Evolutionary conservation across 37 sponge, comb jelly and placozoan genomes (phyloP).

Genomic region (Diacarnus erythraeanus): DNA sequence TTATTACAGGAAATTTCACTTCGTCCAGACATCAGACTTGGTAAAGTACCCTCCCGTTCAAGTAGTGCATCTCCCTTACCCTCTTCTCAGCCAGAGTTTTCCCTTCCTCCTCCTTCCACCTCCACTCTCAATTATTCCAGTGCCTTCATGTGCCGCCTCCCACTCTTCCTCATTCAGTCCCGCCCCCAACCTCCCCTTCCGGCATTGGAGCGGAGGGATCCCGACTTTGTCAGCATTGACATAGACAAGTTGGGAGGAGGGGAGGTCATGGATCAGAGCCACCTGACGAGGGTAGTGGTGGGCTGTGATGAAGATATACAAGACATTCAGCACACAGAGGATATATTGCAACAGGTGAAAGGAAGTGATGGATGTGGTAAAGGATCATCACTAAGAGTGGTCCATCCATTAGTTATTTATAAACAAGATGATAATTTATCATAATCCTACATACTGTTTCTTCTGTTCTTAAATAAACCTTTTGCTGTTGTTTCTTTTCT

Average conservation of each 20-base stretch:
- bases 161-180: constrained; percentile 13
- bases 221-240: background rate
- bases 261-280: constrained; percentile 21
- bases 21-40: constrained; percentile 56
- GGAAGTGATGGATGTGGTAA: background rate
- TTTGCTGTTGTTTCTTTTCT: no score
- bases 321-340: background rate
- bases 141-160: constrained; percentile 38
- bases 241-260: background rate
- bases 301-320: constrained; percentile 17
- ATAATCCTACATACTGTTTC: no score
- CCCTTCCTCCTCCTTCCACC: constrained; percentile 12
- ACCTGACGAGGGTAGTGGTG: constrained; percentile 44
- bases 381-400: background rate
- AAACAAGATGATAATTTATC: no score
- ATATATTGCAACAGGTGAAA: constrained; percentile 23
- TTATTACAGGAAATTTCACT: constrained; percentile 67
- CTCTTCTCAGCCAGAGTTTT: background rate
- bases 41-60: background rate
- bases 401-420: background rate
- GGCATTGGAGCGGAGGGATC: no score
- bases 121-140: constrained; percentile 30
- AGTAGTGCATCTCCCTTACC: constrained; percentile 19
- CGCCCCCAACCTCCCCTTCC: background rate
- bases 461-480: no score